These are phyloP conservation scores for Riparia riparia DNA, from an alignment of 2,113 vertebrate species.

Conservation along the genomic window DNA sequence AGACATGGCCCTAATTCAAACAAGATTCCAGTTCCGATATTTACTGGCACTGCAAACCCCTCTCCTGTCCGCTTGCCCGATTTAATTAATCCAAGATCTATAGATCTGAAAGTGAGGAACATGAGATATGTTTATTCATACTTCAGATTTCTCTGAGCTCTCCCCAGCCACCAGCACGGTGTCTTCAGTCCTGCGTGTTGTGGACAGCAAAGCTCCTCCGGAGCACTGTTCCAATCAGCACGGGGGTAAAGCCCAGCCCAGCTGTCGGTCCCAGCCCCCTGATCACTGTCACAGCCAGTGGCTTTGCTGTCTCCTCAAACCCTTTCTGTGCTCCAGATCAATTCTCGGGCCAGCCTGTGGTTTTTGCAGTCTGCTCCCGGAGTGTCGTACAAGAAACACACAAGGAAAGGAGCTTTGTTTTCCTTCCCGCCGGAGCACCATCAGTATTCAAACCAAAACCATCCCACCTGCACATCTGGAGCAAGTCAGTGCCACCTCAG, in stretches of 20 bases:
- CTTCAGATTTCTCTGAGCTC: neutral
- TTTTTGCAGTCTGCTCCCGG: neutral
- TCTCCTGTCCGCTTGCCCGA: neutral
- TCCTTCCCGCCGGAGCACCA: neutral
- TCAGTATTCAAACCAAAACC: neutral
- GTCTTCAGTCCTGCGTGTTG: neutral
- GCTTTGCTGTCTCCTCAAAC: neutral
- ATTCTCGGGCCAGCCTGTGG: accelerated
- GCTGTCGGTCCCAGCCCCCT: accelerated
- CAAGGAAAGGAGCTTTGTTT: neutral
- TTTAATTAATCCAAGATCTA: constrained; percentile 29
- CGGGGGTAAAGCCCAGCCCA: neutral
- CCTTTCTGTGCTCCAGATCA: neutral
- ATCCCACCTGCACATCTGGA: neutral
- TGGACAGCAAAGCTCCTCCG: neutral
- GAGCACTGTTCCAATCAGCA: neutral
- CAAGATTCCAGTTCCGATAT: constrained; percentile 71
- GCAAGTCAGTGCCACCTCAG: neutral
- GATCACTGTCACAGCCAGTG: neutral
- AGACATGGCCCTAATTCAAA: constrained; percentile 82
- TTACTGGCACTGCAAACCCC: neutral
- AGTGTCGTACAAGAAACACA: neutral
- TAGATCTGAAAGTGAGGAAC: neutral
- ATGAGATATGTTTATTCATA: neutral
- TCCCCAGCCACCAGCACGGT: neutral